Conservation (phyloP, 2,797 vertebrate species). For the Alexandromys oeconomus region DNA sequence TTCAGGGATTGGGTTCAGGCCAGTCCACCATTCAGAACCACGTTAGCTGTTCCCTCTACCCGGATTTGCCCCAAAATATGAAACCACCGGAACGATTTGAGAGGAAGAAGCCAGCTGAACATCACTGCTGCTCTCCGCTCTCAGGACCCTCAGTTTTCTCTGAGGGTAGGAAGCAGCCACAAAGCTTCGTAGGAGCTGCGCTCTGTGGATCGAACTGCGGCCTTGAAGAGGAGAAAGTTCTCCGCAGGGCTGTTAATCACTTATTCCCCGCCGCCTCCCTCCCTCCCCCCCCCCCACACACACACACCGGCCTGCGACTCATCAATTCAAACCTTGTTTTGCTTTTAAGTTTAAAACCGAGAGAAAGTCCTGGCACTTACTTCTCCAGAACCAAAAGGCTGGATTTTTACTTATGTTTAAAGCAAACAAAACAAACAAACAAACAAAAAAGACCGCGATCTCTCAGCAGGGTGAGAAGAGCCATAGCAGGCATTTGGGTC, state of each 20-base stretch:
- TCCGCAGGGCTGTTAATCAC: neutral
- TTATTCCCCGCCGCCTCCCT: neutral
- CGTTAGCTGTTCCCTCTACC: constrained; percentile 77
- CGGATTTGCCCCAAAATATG: constrained; percentile 78
- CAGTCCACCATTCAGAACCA: constrained; percentile 83
- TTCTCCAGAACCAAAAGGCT: neutral
- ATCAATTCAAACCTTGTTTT: neutral
- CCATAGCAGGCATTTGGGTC: neutral
- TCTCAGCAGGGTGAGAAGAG: neutral
- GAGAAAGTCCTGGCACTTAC: neutral
- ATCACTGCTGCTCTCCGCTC: neutral
- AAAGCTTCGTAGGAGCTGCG: neutral
- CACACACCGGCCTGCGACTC: neutral
- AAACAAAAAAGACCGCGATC: neutral
- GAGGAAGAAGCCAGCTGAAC: constrained; percentile 32
- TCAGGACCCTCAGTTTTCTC: constrained; percentile 21
- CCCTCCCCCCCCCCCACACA: too few species aligned
- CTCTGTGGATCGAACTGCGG: neutral
- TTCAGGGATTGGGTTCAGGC: constrained; percentile 89
- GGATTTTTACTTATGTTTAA: neutral
- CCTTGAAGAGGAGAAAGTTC: neutral
- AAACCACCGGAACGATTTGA: constrained; percentile 54
- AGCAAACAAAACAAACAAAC: neutral
- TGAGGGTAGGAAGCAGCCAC: constrained; percentile 28
- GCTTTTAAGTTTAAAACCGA: constrained; percentile 36